Evolutionary conservation across 2,888 invertebrate genomes (phyloP).

Genomic region (Antitype chi): DNA sequence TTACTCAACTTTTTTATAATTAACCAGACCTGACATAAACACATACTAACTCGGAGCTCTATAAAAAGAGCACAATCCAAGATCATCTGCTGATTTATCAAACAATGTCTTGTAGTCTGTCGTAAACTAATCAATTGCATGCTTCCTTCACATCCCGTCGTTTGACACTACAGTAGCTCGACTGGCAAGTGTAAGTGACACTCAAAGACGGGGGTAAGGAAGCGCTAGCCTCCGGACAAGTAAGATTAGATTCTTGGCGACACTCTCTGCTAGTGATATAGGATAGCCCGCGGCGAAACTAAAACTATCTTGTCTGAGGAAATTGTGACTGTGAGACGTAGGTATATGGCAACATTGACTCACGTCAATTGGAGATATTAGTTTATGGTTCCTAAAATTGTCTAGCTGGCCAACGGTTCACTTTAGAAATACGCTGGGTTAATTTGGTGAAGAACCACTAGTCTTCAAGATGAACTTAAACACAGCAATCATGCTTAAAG

Average conservation of each 20-base stretch:
- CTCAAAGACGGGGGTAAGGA: conserved; percentile 49
- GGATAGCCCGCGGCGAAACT: conserved; percentile 11
- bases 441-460: neutral
- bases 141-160: conserved; percentile 14
- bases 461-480: neutral
- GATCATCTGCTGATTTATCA: too few relatives aligned
- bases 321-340: conserved; percentile 1
- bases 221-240: conserved; percentile 51
- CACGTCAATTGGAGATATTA: neutral
- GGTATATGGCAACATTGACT: too few relatives aligned
- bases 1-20: too few relatives aligned
- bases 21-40: too few relatives aligned
- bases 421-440: too few relatives aligned
- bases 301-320: neutral
- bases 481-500: too few relatives aligned
- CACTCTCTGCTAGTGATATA: conserved; percentile 47
- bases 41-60: too few relatives aligned
- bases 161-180: conserved; percentile 4
- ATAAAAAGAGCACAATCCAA: neutral
- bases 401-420: too few relatives aligned
- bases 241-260: conserved; percentile 63
- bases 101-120: neutral
- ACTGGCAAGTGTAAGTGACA: conserved; percentile 49
- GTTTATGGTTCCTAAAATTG: neutral
- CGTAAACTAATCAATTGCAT: neutral